Evolutionary conservation across 2,888 invertebrate species (phyloP), one percentile per base, ranked within the genome.

Genomic region (Drosophila buzzatii): DNA sequence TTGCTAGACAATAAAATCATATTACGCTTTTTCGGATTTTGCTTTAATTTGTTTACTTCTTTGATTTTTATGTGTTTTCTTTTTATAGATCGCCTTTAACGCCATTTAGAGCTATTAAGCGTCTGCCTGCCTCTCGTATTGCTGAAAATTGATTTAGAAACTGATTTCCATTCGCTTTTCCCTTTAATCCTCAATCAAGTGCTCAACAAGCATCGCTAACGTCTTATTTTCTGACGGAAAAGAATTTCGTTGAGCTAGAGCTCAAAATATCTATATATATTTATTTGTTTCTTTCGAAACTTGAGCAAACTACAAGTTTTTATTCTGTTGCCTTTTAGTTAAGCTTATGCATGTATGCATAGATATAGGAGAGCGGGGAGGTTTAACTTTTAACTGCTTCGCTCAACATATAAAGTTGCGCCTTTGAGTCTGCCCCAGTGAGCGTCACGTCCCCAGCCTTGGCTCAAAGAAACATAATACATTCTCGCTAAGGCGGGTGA

Each of bases 21-120:
- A 49, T 59, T 59, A 49, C 27, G 16, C 39, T 12, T 35, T 63
- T 55, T 45, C 42, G 12, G 44, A 49, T 53, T 69, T 57, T 51
- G n/a, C 65, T 64, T 70, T 79, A 77, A 79, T 79, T 79, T 66
- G 59, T 70, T 77, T 62, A 45, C 59, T 44, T 75, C 62, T 69
- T 62, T 69, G 49, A 33, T 42, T 70, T 79, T 70, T 57, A 75
- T 66, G 49, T 23, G 44, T 18, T 72, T 79, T 56, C 70, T 79
- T 56, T 75, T 77, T 79, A 76, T 79, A 41, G 42, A 35, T 56
- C 47, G 31, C 16, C 42, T 58, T 75, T 55, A 66, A 49, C 31
- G 68, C 39, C 42, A 44, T 45, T 73, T 52, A n/a, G 37, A 31
- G 67, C 68, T 39, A 39, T 73, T 67, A 73, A 65, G n/a, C 37